Evolutionary conservation across 2,113 vertebrate species (phyloP).

Genomic region (Columba janthina): DNA sequence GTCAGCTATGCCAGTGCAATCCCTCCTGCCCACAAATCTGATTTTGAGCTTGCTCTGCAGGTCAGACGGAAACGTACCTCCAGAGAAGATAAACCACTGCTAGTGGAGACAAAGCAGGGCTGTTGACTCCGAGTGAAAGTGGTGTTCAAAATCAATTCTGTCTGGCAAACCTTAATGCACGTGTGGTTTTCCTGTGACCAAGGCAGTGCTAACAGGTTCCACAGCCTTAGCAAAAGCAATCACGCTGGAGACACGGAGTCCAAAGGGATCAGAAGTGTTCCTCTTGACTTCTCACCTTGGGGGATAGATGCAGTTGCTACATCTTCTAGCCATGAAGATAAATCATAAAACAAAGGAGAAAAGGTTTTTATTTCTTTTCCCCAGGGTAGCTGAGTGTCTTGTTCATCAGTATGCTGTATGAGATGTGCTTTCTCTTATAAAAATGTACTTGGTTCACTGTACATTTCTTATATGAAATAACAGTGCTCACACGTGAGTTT

Average conservation of each 20-base stretch:
- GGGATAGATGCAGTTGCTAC: not conserved
- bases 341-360: not conserved
- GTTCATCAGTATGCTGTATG: not conserved
- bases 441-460: not conserved
- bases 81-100: not conserved
- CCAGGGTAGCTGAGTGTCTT: not conserved
- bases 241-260: not conserved
- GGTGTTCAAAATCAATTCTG: not conserved
- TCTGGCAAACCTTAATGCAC: not conserved
- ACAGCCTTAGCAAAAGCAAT: not conserved
- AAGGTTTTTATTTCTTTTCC: not conserved
- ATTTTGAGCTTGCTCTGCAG: not conserved
- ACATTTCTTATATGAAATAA: slow-evolving; percentile 38
- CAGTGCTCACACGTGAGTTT: not conserved
- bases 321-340: not conserved
- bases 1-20: not conserved
- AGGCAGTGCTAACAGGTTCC: not conserved
- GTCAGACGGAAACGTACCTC: not conserved
- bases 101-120: not conserved
- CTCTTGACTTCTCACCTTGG: not conserved
- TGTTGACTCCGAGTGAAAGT: not conserved
- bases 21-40: not conserved
- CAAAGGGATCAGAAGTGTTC: not conserved
- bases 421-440: not conserved
- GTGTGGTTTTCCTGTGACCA: not conserved